These are phyloP conservation scores for Eufriesea mexicana DNA, from an alignment of 1,140 invertebrate species.

Conservation along the genomic window DNA sequence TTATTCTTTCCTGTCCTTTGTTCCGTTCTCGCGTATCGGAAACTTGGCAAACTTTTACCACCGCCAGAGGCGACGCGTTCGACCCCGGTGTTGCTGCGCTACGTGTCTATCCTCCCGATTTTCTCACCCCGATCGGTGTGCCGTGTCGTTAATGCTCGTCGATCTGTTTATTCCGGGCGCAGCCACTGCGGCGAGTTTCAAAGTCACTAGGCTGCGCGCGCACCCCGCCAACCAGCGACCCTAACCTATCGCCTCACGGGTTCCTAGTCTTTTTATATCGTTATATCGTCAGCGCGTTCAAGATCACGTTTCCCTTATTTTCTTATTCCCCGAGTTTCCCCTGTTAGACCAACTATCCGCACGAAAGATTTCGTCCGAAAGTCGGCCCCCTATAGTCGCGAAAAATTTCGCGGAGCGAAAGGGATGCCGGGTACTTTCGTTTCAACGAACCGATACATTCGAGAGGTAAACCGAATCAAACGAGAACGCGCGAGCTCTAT, in stretches of 20 bases:
- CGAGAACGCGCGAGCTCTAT: not conserved
- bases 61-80: not conserved
- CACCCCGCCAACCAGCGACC: conserved; percentile 5
- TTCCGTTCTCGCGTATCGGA: conserved; percentile 15
- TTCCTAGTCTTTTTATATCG: not conserved
- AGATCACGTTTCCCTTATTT: not conserved
- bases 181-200: conserved; percentile 27
- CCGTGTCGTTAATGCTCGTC: not conserved
- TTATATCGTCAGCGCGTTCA: not conserved
- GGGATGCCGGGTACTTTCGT: too few species aligned
- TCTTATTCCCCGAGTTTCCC: not conserved
- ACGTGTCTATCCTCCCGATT: conserved; percentile 1
- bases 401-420: too few species aligned
- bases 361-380: too few species aligned
- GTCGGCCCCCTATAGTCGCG: too few species aligned
- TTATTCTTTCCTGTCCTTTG: conserved; percentile 10
- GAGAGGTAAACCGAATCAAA: not conserved
- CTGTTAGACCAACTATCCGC: too few species aligned
- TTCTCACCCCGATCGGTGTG: not conserved
- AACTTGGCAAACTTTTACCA: conserved; percentile 10
- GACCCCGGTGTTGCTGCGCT: not conserved
- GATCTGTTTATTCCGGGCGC: conserved; percentile 16
- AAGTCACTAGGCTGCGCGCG: conserved; percentile 38
- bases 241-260: conserved; percentile 8
- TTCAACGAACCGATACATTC: not conserved